Base-by-base conservation (phyloP, 1,140 invertebrate species). In the Bombyx mori region DNA sequence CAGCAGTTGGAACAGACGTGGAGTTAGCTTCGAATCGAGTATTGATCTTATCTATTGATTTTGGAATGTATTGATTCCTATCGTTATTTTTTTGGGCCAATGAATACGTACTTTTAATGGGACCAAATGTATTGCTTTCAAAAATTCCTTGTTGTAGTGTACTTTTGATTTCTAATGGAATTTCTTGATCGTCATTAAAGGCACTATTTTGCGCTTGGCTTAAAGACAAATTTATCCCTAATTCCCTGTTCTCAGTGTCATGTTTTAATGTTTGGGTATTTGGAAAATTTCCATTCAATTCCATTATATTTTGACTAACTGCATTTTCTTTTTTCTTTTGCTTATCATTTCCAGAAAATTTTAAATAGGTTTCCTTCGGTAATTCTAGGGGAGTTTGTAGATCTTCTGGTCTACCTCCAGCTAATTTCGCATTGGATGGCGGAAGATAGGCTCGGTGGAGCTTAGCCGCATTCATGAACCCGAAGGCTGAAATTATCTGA, bases 231-330 rank as follows among this genome's bases (percentile, higher is more conserved):
- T 79, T 7, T 85, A 58, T 8, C 79, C 82, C 7, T 71, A 65
- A 49, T 75, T 68, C 8, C 56, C 66, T 49, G 62, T 42, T 2
- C 65, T 67, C 18, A 76, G 61, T 10, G 77, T 35, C 26, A 75
- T 10, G 74, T 61, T 63, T 80, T 76, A 8, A 68, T 82, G 1
- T 77, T 79, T 55, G 79, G 64, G 5, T 63, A 58, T 5, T 62
- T 75, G 49, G 79, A 82, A 47, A 5, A 35, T 35, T 35, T 35
- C 26, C 26, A 35, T 35, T 85, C 84, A 1, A 85, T 77, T 1
- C 84, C 77, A 1, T 83, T 73, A 6, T 82, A 82, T 73, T 84
- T 69, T 56, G 67, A 72, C 0, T 86, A 75, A 58, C 83, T 86
- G 0, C 59, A 61, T 56, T 71, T 82, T 51, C 80, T 69, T n/a